These are phyloP conservation scores for Thymelicus acteon DNA, from an alignment of 2,888 invertebrate species.

Conservation along the genomic window DNA sequence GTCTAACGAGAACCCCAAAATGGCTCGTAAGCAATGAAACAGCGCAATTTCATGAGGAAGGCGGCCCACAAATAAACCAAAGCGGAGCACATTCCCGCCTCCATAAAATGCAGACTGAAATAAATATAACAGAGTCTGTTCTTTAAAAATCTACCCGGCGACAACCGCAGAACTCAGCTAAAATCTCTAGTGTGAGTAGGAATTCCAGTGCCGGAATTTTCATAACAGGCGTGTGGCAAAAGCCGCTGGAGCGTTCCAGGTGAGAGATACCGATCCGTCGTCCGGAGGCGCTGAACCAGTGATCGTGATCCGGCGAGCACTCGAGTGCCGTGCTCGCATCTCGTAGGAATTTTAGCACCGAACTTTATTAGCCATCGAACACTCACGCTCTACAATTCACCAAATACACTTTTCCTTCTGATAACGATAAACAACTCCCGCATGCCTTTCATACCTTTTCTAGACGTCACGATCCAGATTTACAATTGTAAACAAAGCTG, in stretches of 20 bases:
- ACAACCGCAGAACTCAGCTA: slow-evolving; percentile 79
- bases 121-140: slow-evolving; percentile 78
- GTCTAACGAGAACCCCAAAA: slow-evolving; percentile 78
- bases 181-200: slow-evolving; percentile 78
- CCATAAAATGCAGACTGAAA: slow-evolving; percentile 80
- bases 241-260: slow-evolving; percentile 68
- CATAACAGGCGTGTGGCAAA: slow-evolving; percentile 70
- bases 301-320: slow-evolving; percentile 56
- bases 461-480: slow-evolving; percentile 19
- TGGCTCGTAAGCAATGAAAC: slow-evolving; percentile 81
- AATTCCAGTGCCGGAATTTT: slow-evolving; percentile 81
- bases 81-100: slow-evolving; percentile 80
- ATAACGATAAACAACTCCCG: slow-evolving; percentile 66
- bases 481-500: neutral
- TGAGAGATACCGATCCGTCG: slow-evolving; percentile 72
- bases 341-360: slow-evolving; percentile 53
- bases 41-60: slow-evolving; percentile 81
- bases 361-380: slow-evolving; percentile 65
- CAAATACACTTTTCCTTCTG: slow-evolving; percentile 63
- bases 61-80: slow-evolving; percentile 81
- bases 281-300: slow-evolving; percentile 60
- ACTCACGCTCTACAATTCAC: slow-evolving; percentile 48
- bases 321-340: slow-evolving; percentile 44
- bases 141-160: slow-evolving; percentile 76
- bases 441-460: slow-evolving; percentile 10